Conservation (phyloP, 2,888 invertebrate genomes). For the Agonopterix subpropinquella region DNA sequence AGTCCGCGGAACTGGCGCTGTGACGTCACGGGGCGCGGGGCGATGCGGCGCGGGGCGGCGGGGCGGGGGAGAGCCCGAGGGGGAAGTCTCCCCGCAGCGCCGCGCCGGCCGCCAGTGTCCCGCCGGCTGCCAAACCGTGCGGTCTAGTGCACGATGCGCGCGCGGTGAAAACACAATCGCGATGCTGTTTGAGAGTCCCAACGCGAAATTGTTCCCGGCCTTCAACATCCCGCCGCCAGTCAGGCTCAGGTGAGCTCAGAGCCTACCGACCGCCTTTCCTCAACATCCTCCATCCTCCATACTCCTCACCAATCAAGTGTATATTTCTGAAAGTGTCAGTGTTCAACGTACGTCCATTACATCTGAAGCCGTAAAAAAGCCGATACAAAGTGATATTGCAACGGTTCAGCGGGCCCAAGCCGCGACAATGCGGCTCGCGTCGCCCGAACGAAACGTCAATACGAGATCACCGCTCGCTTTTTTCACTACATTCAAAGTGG, state of each 20-base stretch:
- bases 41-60: slow-evolving; percentile 1
- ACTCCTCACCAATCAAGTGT: background rate
- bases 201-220: slow-evolving; percentile 80
- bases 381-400: slow-evolving; percentile 44
- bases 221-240: slow-evolving; percentile 84
- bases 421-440: slow-evolving; percentile 38
- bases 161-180: slow-evolving; percentile 60
- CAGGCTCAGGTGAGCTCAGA: slow-evolving; percentile 65
- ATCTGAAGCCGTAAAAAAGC: slow-evolving; percentile 45
- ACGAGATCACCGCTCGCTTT: slow-evolving; percentile 35
- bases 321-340: slow-evolving; percentile 31
- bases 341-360: slow-evolving; percentile 26
- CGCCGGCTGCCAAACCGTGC: slow-evolving; percentile 50
- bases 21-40: slow-evolving; percentile 9
- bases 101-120: slow-evolving; percentile 44
- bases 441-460: slow-evolving; percentile 45
- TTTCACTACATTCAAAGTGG: slow-evolving; percentile 20
- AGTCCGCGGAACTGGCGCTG: slow-evolving; percentile 5
- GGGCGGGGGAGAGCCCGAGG: background rate
- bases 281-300: slow-evolving; percentile 5
- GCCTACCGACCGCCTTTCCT: slow-evolving; percentile 9
- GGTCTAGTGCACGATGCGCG: slow-evolving; percentile 39
- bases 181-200: slow-evolving; percentile 85
- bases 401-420: slow-evolving; percentile 32
- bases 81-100: slow-evolving; percentile 7